These are phyloP conservation scores for Dipodomys stephensi DNA, from an alignment of 2,113 vertebrate genomes.

Conservation along the genomic window DNA sequence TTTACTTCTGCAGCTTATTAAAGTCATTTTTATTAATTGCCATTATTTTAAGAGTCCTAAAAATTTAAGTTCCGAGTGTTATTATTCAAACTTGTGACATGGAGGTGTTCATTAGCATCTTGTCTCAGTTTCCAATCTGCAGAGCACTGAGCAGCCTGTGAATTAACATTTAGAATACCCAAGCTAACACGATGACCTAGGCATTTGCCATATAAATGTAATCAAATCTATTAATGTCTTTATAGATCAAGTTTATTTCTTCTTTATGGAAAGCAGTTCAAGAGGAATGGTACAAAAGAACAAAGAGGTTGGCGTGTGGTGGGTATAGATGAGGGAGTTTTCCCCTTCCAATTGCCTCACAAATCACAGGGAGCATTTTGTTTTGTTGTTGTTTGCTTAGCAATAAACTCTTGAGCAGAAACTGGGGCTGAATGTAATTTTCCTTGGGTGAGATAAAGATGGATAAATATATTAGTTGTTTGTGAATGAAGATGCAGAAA, in stretches of 20 bases:
- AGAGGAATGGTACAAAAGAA: constrained; percentile 16
- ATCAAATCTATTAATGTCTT: constrained; percentile 65
- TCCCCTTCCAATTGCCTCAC: constrained; percentile 60
- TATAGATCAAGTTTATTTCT: constrained; percentile 77
- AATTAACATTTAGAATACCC: constrained; percentile 68
- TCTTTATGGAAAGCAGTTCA: constrained; percentile 69
- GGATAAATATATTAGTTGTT: constrained; percentile 65
- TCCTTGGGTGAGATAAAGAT: constrained; percentile 52
- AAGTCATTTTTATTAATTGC: constrained; percentile 49
- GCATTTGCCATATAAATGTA: constrained; percentile 49
- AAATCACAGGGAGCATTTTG: constrained; percentile 58
- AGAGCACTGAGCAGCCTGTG: neutral
- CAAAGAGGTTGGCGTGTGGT: constrained; percentile 21
- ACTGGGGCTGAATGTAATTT: constrained; percentile 74
- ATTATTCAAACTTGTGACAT: neutral
- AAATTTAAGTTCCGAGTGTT: neutral
- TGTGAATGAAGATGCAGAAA: constrained; percentile 36
- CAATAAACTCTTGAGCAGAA: constrained; percentile 71
- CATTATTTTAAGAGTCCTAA: constrained; percentile 30
- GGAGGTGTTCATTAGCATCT: neutral
- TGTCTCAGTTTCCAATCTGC: constrained; percentile 34
- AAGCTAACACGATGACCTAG: neutral
- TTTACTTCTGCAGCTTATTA: neutral
- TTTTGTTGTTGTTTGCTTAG: constrained; percentile 20
- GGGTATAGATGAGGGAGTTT: constrained; percentile 48